Base-by-base conservation (phyloP, 2,888 invertebrate species). In the Drosophila falleni region DNA sequence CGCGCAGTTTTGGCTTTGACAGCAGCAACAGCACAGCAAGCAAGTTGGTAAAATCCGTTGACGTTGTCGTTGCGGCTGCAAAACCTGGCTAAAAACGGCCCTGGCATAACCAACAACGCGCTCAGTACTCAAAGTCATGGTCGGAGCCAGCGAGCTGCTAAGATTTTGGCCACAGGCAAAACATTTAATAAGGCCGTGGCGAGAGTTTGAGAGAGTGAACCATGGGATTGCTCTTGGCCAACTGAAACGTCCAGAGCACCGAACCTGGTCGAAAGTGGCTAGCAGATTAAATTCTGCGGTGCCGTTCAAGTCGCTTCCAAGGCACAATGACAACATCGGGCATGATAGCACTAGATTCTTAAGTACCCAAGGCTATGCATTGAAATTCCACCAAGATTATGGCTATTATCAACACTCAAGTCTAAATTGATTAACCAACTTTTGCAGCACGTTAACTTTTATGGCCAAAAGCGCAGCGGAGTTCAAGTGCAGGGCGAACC, bases 1-100 rank as follows among this genome's bases (percentile, higher is more conserved):
- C 81, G 89, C 89, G 89, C 88, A 83, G 89, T 83, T 89, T 89
- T 85, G 80, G 82, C 73, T 89, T 81, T 81, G 71, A 81, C 69
- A 47, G 61, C 71, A 62, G 61, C 71, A 62, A 69, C 59, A 41
- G 79, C 56, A 39, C 44, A 44, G n/a, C n/a, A 64, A 60, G 66
- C 46, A 55, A 67, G 54, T 61, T 58, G 41, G 35, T 1, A 61
- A 76, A 78, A 62, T 46, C 29, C 69, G 69, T 70, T 70, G 70
- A 59, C 74, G 76, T 66, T 60, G 76, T 60, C 78, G 78, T 54
- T 67, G 72, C 60, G 68, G 77, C 77, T 49, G 37, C 26, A 60
- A 62, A 77, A 79, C 65, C 56, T 71, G 76, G 58, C 65, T 35
- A 70, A 73, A 73, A 49, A n/a, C n/a, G n/a, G 56, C 54, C 49